Evolutionary conservation across 2,797 vertebrate genomes (phyloP), one percentile per base, ranked within the genome.

Genomic region (Coluber constrictor): DNA sequence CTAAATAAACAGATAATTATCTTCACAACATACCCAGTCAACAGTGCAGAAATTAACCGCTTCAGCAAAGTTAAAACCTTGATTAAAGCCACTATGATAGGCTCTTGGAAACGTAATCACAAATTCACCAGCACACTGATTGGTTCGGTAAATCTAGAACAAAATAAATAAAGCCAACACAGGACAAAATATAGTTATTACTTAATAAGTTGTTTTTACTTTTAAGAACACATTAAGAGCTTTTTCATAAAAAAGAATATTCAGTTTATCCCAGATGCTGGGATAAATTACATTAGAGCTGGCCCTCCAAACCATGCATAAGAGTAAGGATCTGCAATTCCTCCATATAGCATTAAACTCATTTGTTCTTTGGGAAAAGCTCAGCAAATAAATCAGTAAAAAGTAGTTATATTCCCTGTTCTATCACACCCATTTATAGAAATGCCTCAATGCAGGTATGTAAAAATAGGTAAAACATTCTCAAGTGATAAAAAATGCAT

Each of bases 41-140:
- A 98, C 98, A 27, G 99, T 99, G 96, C 99, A 99, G 97, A 99
- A 99, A 97, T 99, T 99, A 91, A 99, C 99, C 12, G 99, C 99
- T 96, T 99, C 99, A 54, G 99, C 99, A 93, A 99, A 99, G 98
- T 99, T 99, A 97, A 99, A 99, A n/a, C 99, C 99, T 96, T 99
- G 99, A 97, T 99, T 99, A 97, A 99, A 99, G 88, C 99, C 99
- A 51, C 99, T 99, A 97, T 99, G 99, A 96, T 99, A 99, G 86
- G 99, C 99, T 98, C 99, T 98, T 57, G 99, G 99, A 93, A 99
- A 99, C 13, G 99, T 99, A 97, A 99, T 99, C 90, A 99, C 99
- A 96, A 99, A 99, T 97, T 99, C 99, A 1, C 99, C 99, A 32
- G 99, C 99, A 97, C 99, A 99, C 94, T 99, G 99, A 96, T 99